A percentile compares a stretch with the other conserved stretches of the same genome.
phyloP scores from a whole-genome alignment of 2,113 vertebrate genomes.

The Daubentonia madagascariensis region DNA sequence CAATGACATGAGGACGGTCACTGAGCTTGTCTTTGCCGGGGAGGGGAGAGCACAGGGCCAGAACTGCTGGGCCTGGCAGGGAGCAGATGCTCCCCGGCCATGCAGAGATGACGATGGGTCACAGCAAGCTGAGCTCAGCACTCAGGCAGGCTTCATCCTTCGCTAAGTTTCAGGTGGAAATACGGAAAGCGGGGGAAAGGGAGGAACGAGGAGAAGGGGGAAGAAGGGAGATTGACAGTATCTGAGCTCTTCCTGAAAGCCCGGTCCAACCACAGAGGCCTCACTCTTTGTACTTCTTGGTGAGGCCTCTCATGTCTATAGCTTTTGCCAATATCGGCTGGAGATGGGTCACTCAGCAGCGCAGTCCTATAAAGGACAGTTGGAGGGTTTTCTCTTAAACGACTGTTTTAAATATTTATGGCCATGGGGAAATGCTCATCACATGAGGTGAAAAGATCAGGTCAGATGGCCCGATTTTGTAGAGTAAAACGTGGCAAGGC shows the following conservation, averaged over 20 bases:
- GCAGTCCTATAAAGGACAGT: neutral
- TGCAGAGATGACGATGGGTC: neutral
- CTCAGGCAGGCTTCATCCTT: neutral
- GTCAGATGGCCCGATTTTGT: neutral
- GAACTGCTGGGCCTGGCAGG: rapidly evolving
- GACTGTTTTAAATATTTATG: neutral
- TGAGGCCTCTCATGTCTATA: too few species aligned
- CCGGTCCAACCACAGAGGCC: neutral
- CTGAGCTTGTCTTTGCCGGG: neutral
- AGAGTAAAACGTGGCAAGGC: neutral
- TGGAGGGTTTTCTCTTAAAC: neutral
- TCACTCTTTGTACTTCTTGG: neutral
- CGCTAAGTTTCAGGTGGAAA: neutral
- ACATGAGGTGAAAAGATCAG: neutral
- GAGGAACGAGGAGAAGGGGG: neutral
- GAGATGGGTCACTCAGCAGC: rapidly evolving
- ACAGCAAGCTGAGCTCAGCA: rapidly evolving
- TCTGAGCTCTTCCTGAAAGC: neutral
- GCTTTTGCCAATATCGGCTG: neutral
- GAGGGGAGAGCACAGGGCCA: neutral
- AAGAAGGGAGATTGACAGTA: rapidly evolving
- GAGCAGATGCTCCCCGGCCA: neutral
- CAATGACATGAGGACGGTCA: neutral
- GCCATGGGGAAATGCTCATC: neutral
- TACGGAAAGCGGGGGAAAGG: rapidly evolving